Evolutionary conservation across 2,888 invertebrate species (phyloP), one percentile per base, ranked within the genome.

Genomic region (Anoplius nigerrimus): DNA sequence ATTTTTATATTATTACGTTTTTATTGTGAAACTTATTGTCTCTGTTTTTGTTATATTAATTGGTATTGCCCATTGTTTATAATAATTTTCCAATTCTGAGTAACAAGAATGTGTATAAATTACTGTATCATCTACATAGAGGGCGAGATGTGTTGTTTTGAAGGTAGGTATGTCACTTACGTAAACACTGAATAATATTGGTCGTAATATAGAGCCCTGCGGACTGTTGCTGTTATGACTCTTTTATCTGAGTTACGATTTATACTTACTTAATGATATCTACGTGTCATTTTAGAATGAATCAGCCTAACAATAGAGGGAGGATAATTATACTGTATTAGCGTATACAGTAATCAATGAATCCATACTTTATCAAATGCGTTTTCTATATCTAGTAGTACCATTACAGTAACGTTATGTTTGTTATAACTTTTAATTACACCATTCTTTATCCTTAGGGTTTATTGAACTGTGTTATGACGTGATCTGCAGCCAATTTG

Each of bases 401-500:
- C 60, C 11, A 53, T 46, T 1, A 42, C 43, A 11, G 53, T 62
- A 16, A 59, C 53, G 11, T 42, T n/a, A 2, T 46, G 60, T 0
- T 46, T 16, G 2, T 69, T 21, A 2, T 63, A 15, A 2, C 45
- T 18, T 15, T 2, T 48, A 2, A 27, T 18, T 76, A 62, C 80
- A 34, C 61, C 57, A 24, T 65, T 62, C 0, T 53, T 57, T 0
- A 80, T 60, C 55, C 75, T 66, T 42, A 79, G 69, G 0, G 76
- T 64, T 67, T 84, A 84, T 48, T 75, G 74, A 0, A 70, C 71
- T 2, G 84, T 83, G 45, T 68, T 79, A 52, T 83, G 83, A 43
- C 67, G 66, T 0, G 62, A 58, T 46, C 82, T 67, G 71, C 86
- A 87, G 2, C 84, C 84, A 69, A 82, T 81, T 66, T 82, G 78